phyloP scores from a whole-genome alignment of 2,888 invertebrate genomes.

The Adela reaumurella region DNA sequence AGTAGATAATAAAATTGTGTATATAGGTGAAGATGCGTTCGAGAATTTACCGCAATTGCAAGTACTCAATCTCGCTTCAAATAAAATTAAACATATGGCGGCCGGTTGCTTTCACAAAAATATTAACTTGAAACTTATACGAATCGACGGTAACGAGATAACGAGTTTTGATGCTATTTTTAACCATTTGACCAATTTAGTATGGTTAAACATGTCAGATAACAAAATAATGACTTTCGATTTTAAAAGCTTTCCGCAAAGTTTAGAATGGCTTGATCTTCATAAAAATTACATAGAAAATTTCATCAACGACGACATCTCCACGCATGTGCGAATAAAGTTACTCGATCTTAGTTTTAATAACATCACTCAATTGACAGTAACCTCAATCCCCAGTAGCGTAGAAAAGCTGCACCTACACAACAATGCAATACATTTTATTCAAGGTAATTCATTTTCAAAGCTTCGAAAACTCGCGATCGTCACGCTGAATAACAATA shows the following conservation, averaged over 20 bases:
- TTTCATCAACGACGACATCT: slow-evolving; percentile 57
- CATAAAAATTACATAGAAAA: slow-evolving; percentile 70
- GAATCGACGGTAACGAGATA: slow-evolving; percentile 77
- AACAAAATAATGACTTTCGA: slow-evolving; percentile 74
- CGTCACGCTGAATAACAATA: slow-evolving; percentile 73
- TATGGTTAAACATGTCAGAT: slow-evolving; percentile 77
- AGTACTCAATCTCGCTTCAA: slow-evolving; percentile 76
- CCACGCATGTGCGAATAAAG: slow-evolving; percentile 59
- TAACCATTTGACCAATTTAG: slow-evolving; percentile 64
- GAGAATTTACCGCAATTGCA: slow-evolving; percentile 69
- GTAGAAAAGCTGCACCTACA: slow-evolving; percentile 71
- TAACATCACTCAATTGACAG: slow-evolving; percentile 63
- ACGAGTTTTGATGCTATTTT: slow-evolving; percentile 69
- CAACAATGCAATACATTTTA: slow-evolving; percentile 66
- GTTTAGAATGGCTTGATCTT: slow-evolving; percentile 75
- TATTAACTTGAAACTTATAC: slow-evolving; percentile 65
- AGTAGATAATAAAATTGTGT: slow-evolving; percentile 75
- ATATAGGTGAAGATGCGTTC: slow-evolving; percentile 71
- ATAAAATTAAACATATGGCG: slow-evolving; percentile 69
- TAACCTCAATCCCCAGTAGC: slow-evolving; percentile 67
- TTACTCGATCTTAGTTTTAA: slow-evolving; percentile 73
- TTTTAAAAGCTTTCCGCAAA: slow-evolving; percentile 69
- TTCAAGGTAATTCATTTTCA: slow-evolving; percentile 68
- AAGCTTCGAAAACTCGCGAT: slow-evolving; percentile 66
- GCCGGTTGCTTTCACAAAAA: slow-evolving; percentile 72